These are phyloP conservation scores for Xyrauchen texanus DNA, from an alignment of 2,113 vertebrate species.

Conservation along the genomic window DNA sequence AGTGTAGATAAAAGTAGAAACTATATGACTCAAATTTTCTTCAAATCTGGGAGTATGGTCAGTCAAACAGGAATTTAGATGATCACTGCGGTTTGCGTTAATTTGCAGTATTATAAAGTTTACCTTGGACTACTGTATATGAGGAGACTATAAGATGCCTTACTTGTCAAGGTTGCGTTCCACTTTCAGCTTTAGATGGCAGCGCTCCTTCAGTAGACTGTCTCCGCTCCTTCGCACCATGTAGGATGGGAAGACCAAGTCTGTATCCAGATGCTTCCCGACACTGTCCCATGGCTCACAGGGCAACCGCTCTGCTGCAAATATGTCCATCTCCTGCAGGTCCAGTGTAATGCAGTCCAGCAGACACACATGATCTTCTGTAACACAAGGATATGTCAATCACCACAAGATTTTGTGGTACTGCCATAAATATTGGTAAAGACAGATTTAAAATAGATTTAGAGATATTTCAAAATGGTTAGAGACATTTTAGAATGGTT, in stretches of 20 bases:
- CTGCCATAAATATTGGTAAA: too few relatives aligned
- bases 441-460: too few relatives aligned
- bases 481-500: too few relatives aligned
- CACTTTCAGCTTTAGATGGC: conserved; percentile 87
- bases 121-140: neutral
- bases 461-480: too few relatives aligned
- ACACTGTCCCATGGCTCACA: conserved; percentile 53
- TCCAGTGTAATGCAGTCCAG: conserved; percentile 93
- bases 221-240: conserved; percentile 83
- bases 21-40: too few relatives aligned
- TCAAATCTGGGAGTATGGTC: too few relatives aligned
- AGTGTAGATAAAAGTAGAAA: neutral
- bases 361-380: conserved; percentile 87
- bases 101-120: too few relatives aligned
- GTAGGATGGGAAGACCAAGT: conserved; percentile 88
- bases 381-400: neutral
- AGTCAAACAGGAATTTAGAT: too few relatives aligned
- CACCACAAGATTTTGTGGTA: neutral
- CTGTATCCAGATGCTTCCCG: conserved; percentile 65
- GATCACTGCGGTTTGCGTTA: too few relatives aligned
- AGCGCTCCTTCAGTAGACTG: conserved; percentile 88
- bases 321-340: conserved; percentile 96
- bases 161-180: conserved; percentile 96
- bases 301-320: conserved; percentile 83
- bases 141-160: neutral